Evolutionary conservation across 2,797 vertebrate species (phyloP).

Genomic region (Hemibagrus guttatus): DNA sequence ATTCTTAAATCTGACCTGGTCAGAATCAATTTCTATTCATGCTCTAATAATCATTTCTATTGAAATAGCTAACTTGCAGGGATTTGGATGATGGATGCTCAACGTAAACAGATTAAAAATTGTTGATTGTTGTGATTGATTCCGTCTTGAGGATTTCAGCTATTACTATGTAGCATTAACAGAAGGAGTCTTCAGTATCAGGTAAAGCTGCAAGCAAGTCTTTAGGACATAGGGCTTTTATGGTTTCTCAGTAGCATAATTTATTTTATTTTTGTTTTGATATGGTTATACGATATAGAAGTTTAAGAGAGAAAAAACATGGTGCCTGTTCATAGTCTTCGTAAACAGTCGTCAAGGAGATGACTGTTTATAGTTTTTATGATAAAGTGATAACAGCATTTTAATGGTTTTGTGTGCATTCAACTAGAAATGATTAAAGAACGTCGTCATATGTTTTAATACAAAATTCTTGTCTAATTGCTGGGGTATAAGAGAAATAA

Average conservation of each 20-base stretch:
- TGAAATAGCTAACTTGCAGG: neutral
- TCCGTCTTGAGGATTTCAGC: neutral
- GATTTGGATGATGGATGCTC: neutral
- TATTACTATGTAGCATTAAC: neutral
- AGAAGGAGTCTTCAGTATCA: neutral
- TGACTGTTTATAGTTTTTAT: neutral
- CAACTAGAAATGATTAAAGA: neutral
- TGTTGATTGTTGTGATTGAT: too few species aligned
- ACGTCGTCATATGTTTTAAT: neutral
- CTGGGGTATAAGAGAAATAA: neutral
- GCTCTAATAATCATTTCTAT: neutral
- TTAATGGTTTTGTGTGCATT: neutral
- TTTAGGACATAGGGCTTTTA: too few species aligned
- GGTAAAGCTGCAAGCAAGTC: neutral
- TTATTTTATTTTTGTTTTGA: neutral
- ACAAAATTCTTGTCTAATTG: neutral
- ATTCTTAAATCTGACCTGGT: neutral
- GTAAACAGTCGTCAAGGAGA: too few species aligned
- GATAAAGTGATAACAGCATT: neutral
- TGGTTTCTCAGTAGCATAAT: neutral
- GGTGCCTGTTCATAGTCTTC: neutral
- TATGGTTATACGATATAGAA: too few species aligned
- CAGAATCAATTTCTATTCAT: neutral
- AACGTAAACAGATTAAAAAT: neutral
- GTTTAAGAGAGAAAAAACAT: neutral